A percentile compares a stretch with the other conserved stretches of the same genome.
Evolutionary conservation across 2,113 vertebrate genomes (phyloP).

Genomic region (Nipponia nippon): DNA sequence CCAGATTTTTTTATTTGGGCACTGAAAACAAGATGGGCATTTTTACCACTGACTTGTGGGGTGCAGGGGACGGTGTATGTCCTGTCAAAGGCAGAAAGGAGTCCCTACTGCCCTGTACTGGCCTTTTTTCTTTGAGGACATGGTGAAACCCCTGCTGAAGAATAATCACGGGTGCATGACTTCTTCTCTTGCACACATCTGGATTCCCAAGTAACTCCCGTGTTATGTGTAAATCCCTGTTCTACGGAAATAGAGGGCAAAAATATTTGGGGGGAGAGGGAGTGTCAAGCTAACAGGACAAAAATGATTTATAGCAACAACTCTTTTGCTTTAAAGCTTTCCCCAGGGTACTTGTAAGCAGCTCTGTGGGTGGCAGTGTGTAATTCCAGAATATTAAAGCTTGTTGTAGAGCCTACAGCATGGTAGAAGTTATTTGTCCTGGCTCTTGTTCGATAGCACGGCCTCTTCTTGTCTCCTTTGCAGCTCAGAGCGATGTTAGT

Average conservation of each 20-base stretch:
- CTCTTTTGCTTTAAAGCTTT: neutral
- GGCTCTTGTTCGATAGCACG: neutral
- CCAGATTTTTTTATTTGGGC: neutral
- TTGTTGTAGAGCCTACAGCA: neutral
- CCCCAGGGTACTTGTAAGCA: neutral
- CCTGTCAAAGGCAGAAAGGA: neutral
- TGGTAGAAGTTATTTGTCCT: neutral
- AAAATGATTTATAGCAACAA: neutral
- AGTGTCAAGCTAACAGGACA: neutral
- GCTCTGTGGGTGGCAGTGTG: neutral
- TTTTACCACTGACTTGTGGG: neutral
- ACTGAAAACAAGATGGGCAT: neutral
- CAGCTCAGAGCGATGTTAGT: neutral
- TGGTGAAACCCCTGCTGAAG: neutral
- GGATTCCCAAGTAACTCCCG: neutral
- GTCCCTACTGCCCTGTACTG: neutral
- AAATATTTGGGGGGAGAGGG: neutral
- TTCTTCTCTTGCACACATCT: neutral
- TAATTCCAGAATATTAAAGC: slow-evolving; percentile 47
- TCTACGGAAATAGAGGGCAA: neutral
- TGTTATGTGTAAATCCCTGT: neutral
- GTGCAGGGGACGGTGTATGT: neutral
- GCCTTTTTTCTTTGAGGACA: neutral
- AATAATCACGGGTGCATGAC: neutral
- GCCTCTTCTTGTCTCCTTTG: neutral